Conservation (phyloP, 2,113 vertebrate genomes). For the Cyanoramphus novaezelandiae region DNA sequence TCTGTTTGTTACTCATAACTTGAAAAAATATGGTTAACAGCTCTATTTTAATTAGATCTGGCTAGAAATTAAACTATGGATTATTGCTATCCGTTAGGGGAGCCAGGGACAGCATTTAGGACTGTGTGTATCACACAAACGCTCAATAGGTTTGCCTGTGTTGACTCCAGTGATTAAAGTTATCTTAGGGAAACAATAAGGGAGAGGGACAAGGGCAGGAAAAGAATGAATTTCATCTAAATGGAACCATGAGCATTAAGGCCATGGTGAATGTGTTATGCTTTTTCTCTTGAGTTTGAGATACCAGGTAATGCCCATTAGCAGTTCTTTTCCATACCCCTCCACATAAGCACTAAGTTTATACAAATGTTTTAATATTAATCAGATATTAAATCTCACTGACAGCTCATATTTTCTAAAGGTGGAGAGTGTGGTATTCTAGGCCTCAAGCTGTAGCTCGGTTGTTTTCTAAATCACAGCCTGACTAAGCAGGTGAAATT, state of each 20-base stretch:
- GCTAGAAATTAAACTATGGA: neutral
- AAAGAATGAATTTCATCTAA: neutral
- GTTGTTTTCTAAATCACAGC: neutral
- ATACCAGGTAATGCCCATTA: neutral
- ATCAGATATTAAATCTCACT: neutral
- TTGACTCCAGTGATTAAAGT: neutral
- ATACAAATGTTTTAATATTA: neutral
- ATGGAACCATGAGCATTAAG: neutral
- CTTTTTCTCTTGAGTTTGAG: neutral
- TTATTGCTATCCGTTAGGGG: neutral
- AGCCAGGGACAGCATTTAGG: neutral
- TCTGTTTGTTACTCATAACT: slow-evolving; percentile 14
- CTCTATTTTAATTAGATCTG: slow-evolving; percentile 23
- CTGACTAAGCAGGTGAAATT: neutral
- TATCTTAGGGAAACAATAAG: neutral
- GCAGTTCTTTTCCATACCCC: neutral
- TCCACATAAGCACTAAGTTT: neutral
- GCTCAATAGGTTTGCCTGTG: neutral
- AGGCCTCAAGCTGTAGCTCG: neutral
- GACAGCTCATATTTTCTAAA: neutral
- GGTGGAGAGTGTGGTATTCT: neutral
- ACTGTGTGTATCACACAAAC: neutral
- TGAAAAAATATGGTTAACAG: neutral
- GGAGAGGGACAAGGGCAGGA: neutral
- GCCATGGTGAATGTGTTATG: neutral